phyloP scores from a whole-genome alignment of 2,888 invertebrate genomes.

The Torymus texanus region DNA sequence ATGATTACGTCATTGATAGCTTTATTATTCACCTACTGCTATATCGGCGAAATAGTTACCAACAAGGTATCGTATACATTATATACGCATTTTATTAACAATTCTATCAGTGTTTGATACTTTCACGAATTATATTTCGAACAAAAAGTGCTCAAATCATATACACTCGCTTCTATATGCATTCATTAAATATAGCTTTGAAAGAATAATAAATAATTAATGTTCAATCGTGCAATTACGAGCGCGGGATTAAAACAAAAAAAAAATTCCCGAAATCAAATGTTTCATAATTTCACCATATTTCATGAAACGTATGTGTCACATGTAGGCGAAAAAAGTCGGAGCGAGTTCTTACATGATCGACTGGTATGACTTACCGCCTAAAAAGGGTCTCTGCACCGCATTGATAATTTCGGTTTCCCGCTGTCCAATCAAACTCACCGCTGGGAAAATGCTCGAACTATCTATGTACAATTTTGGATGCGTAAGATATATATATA shows the following conservation, averaged over 20 bases:
- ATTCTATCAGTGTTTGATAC: too few species aligned
- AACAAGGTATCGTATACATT: constrained; percentile 49
- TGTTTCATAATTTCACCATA: too few species aligned
- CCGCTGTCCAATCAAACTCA: constrained; percentile 58
- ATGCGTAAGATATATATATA: constrained; percentile 55
- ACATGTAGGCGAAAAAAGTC: constrained; percentile 32
- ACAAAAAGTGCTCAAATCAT: too few species aligned
- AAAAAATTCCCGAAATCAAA: too few species aligned
- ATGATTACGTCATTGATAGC: constrained; percentile 43
- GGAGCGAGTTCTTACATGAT: constrained; percentile 56
- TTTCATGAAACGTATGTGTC: constrained; percentile 32
- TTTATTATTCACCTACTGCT: constrained; percentile 57
- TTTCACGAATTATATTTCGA: too few species aligned
- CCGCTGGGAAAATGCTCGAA: constrained; percentile 62
- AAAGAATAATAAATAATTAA: not conserved
- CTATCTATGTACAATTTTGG: constrained; percentile 61
- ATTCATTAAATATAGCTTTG: not conserved
- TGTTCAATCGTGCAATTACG: not conserved
- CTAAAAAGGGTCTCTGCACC: constrained; percentile 54
- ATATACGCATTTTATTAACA: too few species aligned
- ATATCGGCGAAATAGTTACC: constrained; percentile 55
- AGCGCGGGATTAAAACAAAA: not conserved
- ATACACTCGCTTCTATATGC: too few species aligned
- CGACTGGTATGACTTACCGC: constrained; percentile 60
- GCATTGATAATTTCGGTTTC: constrained; percentile 60